phyloP scores from a whole-genome alignment of 2,113 vertebrate species.

The Serinus canaria region DNA sequence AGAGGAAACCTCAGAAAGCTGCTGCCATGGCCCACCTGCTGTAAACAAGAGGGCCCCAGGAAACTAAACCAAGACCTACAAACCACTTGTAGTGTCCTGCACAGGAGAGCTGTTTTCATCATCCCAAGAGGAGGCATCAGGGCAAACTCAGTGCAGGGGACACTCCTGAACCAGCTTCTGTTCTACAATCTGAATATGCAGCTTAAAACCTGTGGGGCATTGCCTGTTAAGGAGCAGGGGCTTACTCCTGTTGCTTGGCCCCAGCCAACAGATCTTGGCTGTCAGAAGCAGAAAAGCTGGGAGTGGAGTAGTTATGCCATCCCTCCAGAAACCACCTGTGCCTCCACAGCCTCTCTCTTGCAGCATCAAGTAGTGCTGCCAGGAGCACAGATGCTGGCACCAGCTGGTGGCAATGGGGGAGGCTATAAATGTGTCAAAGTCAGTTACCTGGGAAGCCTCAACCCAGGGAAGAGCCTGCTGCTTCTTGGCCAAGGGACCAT shows the following conservation, averaged over 20 bases:
- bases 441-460: conserved; percentile 6
- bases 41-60: neutral
- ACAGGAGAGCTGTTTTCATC: neutral
- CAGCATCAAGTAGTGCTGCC: neutral
- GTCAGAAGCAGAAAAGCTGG: neutral
- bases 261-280: neutral
- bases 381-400: conserved; percentile 26
- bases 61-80: neutral
- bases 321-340: neutral
- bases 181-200: neutral
- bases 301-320: neutral
- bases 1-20: neutral
- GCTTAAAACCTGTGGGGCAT: neutral
- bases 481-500: neutral
- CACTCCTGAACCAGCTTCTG: neutral
- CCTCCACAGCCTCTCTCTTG: neutral
- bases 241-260: neutral
- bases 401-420: neutral
- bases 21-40: neutral
- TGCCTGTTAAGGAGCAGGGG: neutral
- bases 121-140: neutral
- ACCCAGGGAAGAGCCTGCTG: neutral
- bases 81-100: neutral
- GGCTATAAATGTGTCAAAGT: conserved; percentile 12
- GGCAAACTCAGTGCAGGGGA: neutral